Evolutionary conservation across 1,140 invertebrate genomes (phyloP), one percentile per base, ranked within the genome.

Genomic region (Mercenaria mercenaria): DNA sequence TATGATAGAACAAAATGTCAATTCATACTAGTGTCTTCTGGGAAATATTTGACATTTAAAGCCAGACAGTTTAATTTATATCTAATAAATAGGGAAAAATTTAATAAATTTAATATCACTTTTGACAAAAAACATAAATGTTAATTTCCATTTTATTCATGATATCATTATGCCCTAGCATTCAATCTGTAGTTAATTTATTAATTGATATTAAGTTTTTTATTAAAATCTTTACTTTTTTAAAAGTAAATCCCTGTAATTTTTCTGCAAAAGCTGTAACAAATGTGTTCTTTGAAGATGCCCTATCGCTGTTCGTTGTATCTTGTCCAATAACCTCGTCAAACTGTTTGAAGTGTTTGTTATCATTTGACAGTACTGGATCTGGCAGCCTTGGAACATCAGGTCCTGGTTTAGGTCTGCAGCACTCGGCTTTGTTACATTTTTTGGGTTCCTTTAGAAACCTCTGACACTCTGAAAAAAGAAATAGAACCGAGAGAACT

Each of bases 341-440:
- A 11, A 90, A 83, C n/a, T 29, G 50, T 52, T 87, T 41, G n/a
- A 6, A 41, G 67, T 72, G 77, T 34, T 82, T 81, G 26, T 86
- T 41, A 59, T 84, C 81, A 1, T 34, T 8, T 26, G 32, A 2
- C 20, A 86, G n/a, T 1, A 81, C 67, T 32, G 83, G 89, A 69
- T 90, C 77, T 76, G 89, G 89, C 29, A 90, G 29, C 81, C 52
- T 69, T 20, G 59, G 29, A 34, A 34, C 2, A 34, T 20, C 8
- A 20, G 34, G 18, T 41, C 15, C 13, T 13, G 8, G 34, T 34
- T 0, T 20, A 23, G 61, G 69, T 0, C 10, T 32, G 69, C 90
- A 88, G 39, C 84, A 88, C 1, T 52, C 32, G n/a, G 29, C 47
- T 52, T 83, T 52, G 2, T 34, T 15, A 69, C 84, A 91, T n/a